Evolutionary conservation across 2,113 vertebrate genomes (phyloP).

Genomic region (Bombycilla garrulus): DNA sequence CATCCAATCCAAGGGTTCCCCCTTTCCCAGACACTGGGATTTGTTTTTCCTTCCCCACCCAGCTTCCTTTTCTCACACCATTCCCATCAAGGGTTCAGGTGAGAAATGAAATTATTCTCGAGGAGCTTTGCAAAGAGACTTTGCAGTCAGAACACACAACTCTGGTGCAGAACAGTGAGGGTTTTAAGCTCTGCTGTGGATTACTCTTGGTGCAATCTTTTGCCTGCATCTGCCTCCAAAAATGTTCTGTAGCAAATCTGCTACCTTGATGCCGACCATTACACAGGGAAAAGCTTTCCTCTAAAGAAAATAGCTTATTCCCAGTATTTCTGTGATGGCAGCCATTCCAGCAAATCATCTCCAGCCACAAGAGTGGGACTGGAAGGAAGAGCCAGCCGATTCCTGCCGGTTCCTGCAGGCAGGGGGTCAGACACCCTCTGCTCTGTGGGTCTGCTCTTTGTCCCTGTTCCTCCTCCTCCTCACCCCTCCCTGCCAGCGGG

Average conservation of each 20-base stretch:
- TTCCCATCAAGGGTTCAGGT: neutral
- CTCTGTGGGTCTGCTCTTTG: neutral
- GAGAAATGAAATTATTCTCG: neutral
- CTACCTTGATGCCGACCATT: neutral
- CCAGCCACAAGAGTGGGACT: neutral
- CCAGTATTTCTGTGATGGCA: neutral
- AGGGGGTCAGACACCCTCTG: neutral
- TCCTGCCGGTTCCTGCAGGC: neutral
- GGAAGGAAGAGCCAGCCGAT: neutral
- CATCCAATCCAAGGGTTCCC: neutral
- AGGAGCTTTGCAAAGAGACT: slow-evolving; percentile 50
- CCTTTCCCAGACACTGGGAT: neutral
- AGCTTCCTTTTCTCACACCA: neutral
- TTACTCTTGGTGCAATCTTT: neutral
- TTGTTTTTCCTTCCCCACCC: neutral
- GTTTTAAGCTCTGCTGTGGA: neutral
- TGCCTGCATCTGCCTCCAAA: neutral
- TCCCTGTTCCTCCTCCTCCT: slow-evolving; percentile 2
- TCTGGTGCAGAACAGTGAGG: slow-evolving; percentile 43
- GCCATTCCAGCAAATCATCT: neutral
- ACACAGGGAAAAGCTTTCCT: neutral
- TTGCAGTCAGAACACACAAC: slow-evolving; percentile 46
- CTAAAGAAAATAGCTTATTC: accelerated
- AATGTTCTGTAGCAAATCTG: neutral
- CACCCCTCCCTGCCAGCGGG: slow-evolving; percentile 40